phyloP scores from a whole-genome alignment of 2,797 vertebrate species.

The Australoheros facetus region DNA sequence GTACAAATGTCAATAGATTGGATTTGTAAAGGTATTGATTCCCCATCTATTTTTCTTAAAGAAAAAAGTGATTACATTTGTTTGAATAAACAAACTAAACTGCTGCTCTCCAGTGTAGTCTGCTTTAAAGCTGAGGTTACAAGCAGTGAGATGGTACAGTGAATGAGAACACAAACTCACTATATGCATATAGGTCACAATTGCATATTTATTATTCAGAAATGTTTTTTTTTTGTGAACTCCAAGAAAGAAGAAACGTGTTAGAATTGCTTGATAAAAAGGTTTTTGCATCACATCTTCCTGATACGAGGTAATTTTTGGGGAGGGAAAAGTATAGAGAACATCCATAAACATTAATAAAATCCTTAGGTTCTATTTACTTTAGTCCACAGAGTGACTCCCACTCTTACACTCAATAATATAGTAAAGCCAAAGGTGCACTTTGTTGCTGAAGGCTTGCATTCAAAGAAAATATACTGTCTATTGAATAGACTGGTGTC shows the following conservation, averaged over 20 bases:
- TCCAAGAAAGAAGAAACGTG: constrained; percentile 49
- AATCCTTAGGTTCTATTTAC: background rate
- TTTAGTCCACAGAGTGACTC: background rate
- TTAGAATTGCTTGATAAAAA: constrained; percentile 37
- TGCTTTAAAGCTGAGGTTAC: background rate
- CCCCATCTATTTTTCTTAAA: constrained; percentile 76
- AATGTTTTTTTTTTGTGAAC: constrained; percentile 59
- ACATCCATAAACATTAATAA: background rate
- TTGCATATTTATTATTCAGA: constrained; percentile 73
- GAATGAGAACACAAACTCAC: constrained; percentile 12
- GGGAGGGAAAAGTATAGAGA: background rate
- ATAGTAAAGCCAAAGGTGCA: background rate
- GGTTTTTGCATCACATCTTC: constrained; percentile 69
- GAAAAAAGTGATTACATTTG: constrained; percentile 55
- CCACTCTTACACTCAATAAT: background rate
- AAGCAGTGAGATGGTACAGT: background rate
- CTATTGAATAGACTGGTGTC: background rate
- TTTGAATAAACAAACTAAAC: constrained; percentile 69
- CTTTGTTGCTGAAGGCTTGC: background rate
- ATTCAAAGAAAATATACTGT: background rate
- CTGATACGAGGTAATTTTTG: constrained; percentile 63
- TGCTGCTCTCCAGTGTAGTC: background rate
- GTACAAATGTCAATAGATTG: constrained; percentile 74
- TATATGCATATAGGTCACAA: constrained; percentile 57
- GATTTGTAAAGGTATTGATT: constrained; percentile 67